Evolutionary conservation across 2,888 invertebrate species (phyloP).

Genomic region (Lasius platythorax): DNA sequence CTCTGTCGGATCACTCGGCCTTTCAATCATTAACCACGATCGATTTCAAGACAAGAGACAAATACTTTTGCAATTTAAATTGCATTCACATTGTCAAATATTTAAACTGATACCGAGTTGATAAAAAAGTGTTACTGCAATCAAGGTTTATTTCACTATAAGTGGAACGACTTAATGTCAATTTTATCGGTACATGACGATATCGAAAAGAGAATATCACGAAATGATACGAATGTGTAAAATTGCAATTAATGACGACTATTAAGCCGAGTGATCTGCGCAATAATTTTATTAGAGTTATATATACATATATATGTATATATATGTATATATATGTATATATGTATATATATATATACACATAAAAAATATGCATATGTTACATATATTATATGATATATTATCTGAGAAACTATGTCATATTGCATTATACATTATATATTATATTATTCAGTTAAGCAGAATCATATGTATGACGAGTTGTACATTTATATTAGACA

Average conservation of each 20-base stretch:
- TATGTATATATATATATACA: constrained; percentile 30
- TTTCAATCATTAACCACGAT: neutral
- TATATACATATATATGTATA: constrained; percentile 1
- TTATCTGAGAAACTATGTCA: constrained; percentile 62
- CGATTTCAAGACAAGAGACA: neutral
- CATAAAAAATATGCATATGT: constrained; percentile 30
- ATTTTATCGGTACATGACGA: neutral
- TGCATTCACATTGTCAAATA: constrained; percentile 14
- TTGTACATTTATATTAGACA: constrained; percentile 85
- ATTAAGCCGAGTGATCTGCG: constrained; percentile 37
- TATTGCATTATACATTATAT: constrained; percentile 68
- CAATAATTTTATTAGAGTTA: constrained; percentile 47
- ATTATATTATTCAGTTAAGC: constrained; percentile 76
- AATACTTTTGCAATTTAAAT: neutral
- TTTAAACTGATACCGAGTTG: neutral
- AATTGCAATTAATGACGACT: neutral
- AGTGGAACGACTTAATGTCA: neutral
- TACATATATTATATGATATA: constrained; percentile 62
- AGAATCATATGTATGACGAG: constrained; percentile 83
- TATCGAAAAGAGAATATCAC: neutral
- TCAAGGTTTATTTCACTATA: neutral
- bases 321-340: neutral
- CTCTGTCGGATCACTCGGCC: constrained; percentile 36
- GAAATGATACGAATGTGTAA: constrained; percentile 3
- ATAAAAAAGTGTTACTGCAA: constrained; percentile 1